These are phyloP conservation scores for Ceratoteleas bidentatus DNA, from an alignment of 1,140 invertebrate genomes.

Conservation along the genomic window DNA sequence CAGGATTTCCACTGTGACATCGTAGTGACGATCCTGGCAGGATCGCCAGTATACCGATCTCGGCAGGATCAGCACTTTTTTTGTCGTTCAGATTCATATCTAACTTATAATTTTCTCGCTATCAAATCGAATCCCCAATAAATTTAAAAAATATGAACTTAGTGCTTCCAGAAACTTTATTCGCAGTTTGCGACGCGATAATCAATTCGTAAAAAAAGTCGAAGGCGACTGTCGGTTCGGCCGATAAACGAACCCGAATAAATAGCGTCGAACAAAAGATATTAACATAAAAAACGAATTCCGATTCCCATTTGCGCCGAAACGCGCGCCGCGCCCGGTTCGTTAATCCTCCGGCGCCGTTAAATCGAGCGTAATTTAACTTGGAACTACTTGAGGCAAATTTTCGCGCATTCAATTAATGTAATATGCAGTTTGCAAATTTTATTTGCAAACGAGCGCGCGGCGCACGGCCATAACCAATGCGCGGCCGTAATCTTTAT, in stretches of 20 bases:
- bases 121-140: no score
- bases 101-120: no score
- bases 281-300: conserved; percentile 9
- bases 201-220: background rate
- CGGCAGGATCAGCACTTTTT: no score
- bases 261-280: background rate
- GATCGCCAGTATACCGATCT: no score
- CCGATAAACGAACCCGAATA: conserved; percentile 1
- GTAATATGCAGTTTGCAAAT: conserved; percentile 30
- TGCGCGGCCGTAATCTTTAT: conserved; percentile 33
- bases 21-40: no score
- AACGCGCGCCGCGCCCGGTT: conserved; percentile 2
- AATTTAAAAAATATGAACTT: no score
- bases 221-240: background rate
- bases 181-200: no score
- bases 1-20: no score
- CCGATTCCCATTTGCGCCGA: conserved; percentile 5
- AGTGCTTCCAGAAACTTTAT: no score
- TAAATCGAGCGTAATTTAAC: conserved; percentile 17
- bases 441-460: conserved; percentile 29
- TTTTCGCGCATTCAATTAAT: conserved; percentile 45
- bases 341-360: conserved; percentile 18
- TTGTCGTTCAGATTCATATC: no score
- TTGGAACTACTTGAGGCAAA: conserved; percentile 31
- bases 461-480: conserved; percentile 35